Conservation (phyloP, 2,888 invertebrate species). For the Plebejus argus region DNA sequence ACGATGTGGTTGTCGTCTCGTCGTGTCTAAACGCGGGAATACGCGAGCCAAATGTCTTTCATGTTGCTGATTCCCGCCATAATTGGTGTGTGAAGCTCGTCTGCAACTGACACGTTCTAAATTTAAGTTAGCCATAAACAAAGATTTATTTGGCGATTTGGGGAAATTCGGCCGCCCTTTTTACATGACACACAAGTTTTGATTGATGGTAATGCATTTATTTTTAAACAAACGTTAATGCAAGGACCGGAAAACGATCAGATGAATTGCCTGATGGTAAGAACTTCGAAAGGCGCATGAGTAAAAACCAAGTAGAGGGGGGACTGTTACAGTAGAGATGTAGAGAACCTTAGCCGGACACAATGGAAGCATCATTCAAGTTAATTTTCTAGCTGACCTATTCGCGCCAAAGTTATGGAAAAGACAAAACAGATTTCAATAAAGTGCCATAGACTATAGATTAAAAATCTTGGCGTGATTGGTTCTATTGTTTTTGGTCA, state of each 20-base stretch:
- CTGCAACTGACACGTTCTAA: slow-evolving; percentile 44
- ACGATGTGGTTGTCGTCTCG: slow-evolving; percentile 34
- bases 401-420: not conserved
- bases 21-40: slow-evolving; percentile 31
- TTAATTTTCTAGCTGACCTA: not conserved
- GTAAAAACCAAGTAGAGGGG: not conserved
- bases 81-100: slow-evolving; percentile 54
- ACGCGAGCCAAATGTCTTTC: slow-evolving; percentile 49
- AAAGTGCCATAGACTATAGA: slow-evolving; percentile 22
- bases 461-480: slow-evolving; percentile 54
- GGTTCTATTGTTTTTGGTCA: slow-evolving; percentile 64
- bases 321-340: not conserved
- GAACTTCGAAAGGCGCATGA: not conserved
- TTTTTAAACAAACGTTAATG: not conserved
- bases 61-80: slow-evolving; percentile 47
- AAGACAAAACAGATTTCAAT: slow-evolving; percentile 26
- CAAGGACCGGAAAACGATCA: not conserved
- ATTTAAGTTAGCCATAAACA: slow-evolving; percentile 39
- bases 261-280: not conserved
- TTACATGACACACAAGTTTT: slow-evolving; percentile 6
- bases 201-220: slow-evolving; percentile 9
- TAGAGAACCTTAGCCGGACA: not conserved
- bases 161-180: slow-evolving; percentile 14
- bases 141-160: slow-evolving; percentile 32
- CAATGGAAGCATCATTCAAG: not conserved